These are phyloP conservation scores for Apotomis betuletana DNA, from an alignment of 2,888 invertebrate genomes.

Conservation along the genomic window DNA sequence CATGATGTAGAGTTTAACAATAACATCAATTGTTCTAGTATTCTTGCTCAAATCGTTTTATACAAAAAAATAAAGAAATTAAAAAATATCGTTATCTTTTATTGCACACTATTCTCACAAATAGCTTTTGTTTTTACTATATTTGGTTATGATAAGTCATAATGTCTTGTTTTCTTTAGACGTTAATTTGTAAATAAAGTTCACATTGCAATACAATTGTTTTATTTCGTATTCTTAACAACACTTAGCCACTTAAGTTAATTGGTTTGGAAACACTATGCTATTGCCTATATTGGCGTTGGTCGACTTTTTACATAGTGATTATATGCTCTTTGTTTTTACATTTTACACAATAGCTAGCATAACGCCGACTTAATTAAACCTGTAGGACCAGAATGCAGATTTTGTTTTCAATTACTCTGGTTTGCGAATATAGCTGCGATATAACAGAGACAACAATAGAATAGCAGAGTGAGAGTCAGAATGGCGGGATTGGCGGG, in stretches of 20 bases:
- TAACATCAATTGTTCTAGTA: constrained; percentile 34
- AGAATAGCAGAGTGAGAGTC: too few relatives aligned
- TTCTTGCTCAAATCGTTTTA: constrained; percentile 34
- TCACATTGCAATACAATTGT: constrained; percentile 14
- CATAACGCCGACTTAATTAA: too few relatives aligned
- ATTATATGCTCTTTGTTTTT: too few relatives aligned
- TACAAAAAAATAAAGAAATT: constrained; percentile 24
- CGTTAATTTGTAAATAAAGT: constrained; percentile 31
- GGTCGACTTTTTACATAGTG: too few relatives aligned
- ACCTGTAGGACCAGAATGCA: too few relatives aligned
- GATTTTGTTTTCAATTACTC: too few relatives aligned
- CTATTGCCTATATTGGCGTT: too few relatives aligned
- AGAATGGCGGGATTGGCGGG: too few relatives aligned
- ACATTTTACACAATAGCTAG: too few relatives aligned
- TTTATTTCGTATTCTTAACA: constrained; percentile 1
- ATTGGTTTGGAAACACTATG: too few relatives aligned
- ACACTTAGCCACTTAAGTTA: neutral
- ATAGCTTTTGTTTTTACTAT: constrained; percentile 12
- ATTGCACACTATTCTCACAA: constrained; percentile 12
- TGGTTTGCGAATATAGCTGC: too few relatives aligned
- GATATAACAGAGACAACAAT: too few relatives aligned
- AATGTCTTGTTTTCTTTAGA: constrained; percentile 31
- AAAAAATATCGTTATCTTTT: constrained; percentile 26
- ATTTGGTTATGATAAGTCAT: constrained; percentile 11
- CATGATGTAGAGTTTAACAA: constrained; percentile 19